phyloP scores from a whole-genome alignment of 2,113 vertebrate genomes.

The Pedionomus torquatus region DNA sequence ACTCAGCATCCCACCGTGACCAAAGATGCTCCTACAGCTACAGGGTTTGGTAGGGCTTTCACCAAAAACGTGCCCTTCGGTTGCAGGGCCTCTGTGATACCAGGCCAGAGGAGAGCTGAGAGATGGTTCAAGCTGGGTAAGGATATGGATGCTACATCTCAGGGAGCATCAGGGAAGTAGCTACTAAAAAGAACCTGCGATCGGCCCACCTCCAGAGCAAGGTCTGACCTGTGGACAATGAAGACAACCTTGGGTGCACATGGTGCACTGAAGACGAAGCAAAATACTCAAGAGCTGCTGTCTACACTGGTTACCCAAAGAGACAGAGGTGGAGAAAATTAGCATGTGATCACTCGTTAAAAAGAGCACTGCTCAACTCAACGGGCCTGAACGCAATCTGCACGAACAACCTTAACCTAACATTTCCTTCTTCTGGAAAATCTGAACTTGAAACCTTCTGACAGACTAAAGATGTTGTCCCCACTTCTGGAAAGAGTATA shows the following conservation, averaged over 20 bases:
- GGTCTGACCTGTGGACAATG: not conserved
- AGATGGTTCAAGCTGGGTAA: not conserved
- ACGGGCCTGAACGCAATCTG: not conserved
- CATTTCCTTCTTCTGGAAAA: not conserved
- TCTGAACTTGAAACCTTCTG: not conserved
- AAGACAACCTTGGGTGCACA: not conserved
- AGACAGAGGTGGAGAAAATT: not conserved
- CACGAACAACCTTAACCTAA: not conserved
- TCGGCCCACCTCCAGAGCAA: not conserved
- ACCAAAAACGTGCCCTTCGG: not conserved
- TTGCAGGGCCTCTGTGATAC: not conserved
- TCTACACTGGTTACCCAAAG: not conserved
- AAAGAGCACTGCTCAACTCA: not conserved
- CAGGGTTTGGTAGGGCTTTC: not conserved
- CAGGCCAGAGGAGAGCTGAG: not conserved
- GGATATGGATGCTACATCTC: not conserved
- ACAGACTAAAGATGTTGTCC: not conserved
- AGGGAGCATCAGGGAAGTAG: not conserved
- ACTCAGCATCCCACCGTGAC: not conserved
- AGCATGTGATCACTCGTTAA: rapidly evolving
- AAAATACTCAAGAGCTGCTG: not conserved
- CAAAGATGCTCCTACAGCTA: not conserved
- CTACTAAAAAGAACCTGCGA: not conserved
- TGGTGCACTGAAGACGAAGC: not conserved
- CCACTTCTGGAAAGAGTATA: not conserved